Evolutionary conservation across 2,888 invertebrate genomes (phyloP), one percentile per base, ranked within the genome.

Genomic region (Dryobota labecula): DNA sequence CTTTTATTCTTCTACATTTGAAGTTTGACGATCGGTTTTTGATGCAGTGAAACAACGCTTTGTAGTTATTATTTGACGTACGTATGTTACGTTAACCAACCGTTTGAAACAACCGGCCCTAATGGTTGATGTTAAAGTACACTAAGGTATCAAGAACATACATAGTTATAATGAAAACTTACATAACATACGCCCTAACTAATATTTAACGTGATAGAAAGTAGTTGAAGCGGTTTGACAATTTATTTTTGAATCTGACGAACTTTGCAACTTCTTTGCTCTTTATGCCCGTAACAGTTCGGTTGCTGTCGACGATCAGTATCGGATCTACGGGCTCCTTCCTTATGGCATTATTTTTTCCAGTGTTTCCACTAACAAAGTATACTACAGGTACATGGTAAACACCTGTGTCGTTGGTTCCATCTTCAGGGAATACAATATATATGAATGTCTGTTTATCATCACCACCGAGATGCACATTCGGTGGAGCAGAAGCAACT

Each of bases 211-310:
- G 58, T 1, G 56, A 33, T 6, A 78, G 7, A 43, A 71, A 41
- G 20, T 83, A 84, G 30, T 80, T 71, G 33, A 80, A 85, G 8
- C 77, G 83, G 57, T 88, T 87, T 2, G 84, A 83, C n/a, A 91
- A 82, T 86, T 92, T 94, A 73, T 88, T 95, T 85, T 87, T 93
- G 58, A 95, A 94, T 64, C 83, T 91, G 0, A 95, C 73, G 58
- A 88, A 91, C 82, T 94, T 95, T 2, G 90, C 83, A 30, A 95
- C 83, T 80, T 91, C 90, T 70, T 89, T 92, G 77, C 95, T 95
- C 74, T 91, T 93, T 20, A 95, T 58, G 4, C 93, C 92, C 0
- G 95, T 95, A 0, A 95, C 93, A 0, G 93, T 95, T 45, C 95
- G 89, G 66, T 95, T 95, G 78, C 80, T 93, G 70, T 95, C 90